phyloP scores from a whole-genome alignment of 2,797 vertebrate genomes.

The Mus caroli region DNA sequence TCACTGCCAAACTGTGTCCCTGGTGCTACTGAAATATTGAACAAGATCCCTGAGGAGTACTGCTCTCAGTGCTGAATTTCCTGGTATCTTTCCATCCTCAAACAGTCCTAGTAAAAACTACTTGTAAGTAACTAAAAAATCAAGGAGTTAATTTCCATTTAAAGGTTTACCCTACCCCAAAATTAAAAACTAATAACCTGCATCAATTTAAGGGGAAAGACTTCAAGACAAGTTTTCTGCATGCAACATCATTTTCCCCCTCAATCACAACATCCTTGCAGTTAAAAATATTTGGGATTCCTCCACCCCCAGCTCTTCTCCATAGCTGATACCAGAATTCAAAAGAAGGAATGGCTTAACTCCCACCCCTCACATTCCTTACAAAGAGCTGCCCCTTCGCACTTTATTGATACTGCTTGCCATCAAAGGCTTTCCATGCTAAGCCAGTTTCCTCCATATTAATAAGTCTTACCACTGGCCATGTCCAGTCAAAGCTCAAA shows the following conservation, averaged over 20 bases:
- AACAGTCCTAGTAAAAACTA: conserved; percentile 31
- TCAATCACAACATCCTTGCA: not conserved
- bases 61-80: not conserved
- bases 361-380: not conserved
- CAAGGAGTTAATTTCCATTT: conserved; percentile 39
- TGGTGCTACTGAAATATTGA: not conserved
- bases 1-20: not conserved
- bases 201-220: conserved; percentile 22
- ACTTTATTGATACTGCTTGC: not conserved
- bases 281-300: not conserved
- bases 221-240: conserved; percentile 39
- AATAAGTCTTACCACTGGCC: not conserved
- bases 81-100: conserved; percentile 2
- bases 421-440: not conserved
- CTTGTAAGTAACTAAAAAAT: conserved; percentile 45
- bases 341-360: not conserved
- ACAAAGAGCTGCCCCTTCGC: not conserved
- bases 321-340: not conserved
- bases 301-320: not conserved
- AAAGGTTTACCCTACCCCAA: not conserved
- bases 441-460: not conserved
- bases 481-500: not conserved
- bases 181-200: not conserved
- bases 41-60: conserved; percentile 31
- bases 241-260: not conserved